Percentiles rank a stretch among this genome's conserved stretches.
phyloP scores from a whole-genome alignment of 2,113 vertebrate genomes.

The Ptilorrhoa leucosticta region DNA sequence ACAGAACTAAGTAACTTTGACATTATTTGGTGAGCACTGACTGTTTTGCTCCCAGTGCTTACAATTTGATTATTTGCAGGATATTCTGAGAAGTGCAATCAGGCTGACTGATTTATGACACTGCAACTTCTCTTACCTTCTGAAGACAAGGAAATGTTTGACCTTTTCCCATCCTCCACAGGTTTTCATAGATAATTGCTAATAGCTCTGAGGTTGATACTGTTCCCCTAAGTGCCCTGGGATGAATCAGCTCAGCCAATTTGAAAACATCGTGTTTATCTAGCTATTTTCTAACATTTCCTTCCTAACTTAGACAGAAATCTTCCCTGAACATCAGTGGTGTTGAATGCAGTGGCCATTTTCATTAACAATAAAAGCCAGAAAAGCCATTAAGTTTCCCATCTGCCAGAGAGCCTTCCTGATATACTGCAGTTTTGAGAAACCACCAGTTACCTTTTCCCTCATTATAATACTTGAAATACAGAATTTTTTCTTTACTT shows the following conservation, averaged over 20 bases:
- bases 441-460: background rate
- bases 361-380: background rate
- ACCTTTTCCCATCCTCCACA: conserved; percentile 9
- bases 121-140: background rate
- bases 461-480: background rate
- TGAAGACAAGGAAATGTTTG: background rate
- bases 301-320: background rate
- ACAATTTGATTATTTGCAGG: background rate
- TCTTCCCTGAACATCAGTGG: background rate
- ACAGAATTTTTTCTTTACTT: background rate
- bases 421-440: background rate
- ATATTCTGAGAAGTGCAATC: background rate
- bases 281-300: background rate
- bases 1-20: background rate
- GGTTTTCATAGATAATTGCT: background rate
- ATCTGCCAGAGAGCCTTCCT: background rate
- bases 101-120: background rate
- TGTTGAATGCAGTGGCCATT: background rate
- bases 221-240: background rate
- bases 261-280: background rate
- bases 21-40: background rate
- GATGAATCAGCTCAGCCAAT: background rate
- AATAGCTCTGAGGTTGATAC: background rate
- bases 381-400: background rate
- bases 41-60: background rate